phyloP scores from a whole-genome alignment of 2,888 invertebrate species.

The Endotricha flammealis region DNA sequence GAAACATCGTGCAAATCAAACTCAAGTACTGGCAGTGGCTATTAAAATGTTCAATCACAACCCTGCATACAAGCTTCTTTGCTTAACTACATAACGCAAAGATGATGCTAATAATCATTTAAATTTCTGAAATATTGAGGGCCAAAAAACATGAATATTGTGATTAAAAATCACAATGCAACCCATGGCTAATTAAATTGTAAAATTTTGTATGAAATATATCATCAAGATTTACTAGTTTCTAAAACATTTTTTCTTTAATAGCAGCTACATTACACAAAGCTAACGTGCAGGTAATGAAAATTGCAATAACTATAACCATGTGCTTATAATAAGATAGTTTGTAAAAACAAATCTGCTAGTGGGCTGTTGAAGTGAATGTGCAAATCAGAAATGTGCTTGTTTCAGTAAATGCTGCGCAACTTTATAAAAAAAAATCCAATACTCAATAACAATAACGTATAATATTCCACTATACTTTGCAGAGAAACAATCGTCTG shows the following conservation, averaged over 20 bases:
- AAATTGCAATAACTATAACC: neutral
- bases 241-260: neutral
- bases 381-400: neutral
- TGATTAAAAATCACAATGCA: constrained; percentile 27
- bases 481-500: too few relatives aligned
- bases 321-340: too few relatives aligned
- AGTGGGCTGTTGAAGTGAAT: neutral
- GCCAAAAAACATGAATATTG: constrained; percentile 75
- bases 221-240: neutral
- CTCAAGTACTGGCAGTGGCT: constrained; percentile 43
- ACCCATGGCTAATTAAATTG: neutral
- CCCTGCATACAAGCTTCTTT: constrained; percentile 29
- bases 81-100: constrained; percentile 31
- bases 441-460: too few relatives aligned
- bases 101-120: neutral
- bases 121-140: neutral
- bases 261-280: neutral
- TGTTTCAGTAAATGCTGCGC: too few relatives aligned
- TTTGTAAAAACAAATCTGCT: too few relatives aligned
- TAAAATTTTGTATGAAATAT: neutral
- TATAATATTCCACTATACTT: too few relatives aligned
- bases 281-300: constrained; percentile 1
- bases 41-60: constrained; percentile 21
- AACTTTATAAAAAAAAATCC: too few relatives aligned
- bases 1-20: constrained; percentile 54